Evolutionary conservation across 2,888 invertebrate genomes (phyloP).

Genomic region (Orthosia incerta): DNA sequence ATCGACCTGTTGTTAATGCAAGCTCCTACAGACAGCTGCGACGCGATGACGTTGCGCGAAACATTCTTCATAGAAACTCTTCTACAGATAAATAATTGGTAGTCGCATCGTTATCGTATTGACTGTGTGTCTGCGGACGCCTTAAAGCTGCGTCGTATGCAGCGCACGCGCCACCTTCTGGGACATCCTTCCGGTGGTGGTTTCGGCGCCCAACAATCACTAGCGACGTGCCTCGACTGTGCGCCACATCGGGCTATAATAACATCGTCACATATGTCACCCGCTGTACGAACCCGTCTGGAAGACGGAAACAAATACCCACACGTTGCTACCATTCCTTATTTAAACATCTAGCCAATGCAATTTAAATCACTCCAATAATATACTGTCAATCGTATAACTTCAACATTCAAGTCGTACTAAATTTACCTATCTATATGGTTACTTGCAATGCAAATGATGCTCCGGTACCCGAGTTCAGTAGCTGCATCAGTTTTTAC

Average conservation of each 20-base stretch:
- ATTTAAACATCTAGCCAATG: conserved; percentile 17
- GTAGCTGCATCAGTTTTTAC: conserved; percentile 67
- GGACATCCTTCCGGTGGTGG: conserved; percentile 85
- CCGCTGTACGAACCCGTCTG: conserved; percentile 20
- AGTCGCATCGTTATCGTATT: background rate
- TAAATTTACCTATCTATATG: background rate
- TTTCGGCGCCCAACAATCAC: conserved; percentile 77
- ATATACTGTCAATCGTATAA: conserved; percentile 11
- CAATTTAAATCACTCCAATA: conserved; percentile 34
- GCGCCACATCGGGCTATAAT: conserved; percentile 34
- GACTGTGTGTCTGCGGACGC: background rate
- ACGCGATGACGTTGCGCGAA: background rate
- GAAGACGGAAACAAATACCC: conserved; percentile 57
- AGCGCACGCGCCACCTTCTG: conserved; percentile 72
- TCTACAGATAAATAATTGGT: background rate
- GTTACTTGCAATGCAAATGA: conserved; percentile 25
- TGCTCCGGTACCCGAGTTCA: conserved; percentile 14
- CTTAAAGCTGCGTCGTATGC: conserved; percentile 63
- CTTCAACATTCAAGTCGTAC: conserved; percentile 6
- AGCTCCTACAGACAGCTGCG: background rate
- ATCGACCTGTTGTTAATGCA: conserved; percentile 54
- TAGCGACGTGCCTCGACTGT: conserved; percentile 77
- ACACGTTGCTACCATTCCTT: conserved; percentile 37
- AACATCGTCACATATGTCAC: conserved; percentile 51
- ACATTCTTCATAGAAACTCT: background rate